Conservation (phyloP, 2,888 invertebrate species). For the Hololepta plana region DNA sequence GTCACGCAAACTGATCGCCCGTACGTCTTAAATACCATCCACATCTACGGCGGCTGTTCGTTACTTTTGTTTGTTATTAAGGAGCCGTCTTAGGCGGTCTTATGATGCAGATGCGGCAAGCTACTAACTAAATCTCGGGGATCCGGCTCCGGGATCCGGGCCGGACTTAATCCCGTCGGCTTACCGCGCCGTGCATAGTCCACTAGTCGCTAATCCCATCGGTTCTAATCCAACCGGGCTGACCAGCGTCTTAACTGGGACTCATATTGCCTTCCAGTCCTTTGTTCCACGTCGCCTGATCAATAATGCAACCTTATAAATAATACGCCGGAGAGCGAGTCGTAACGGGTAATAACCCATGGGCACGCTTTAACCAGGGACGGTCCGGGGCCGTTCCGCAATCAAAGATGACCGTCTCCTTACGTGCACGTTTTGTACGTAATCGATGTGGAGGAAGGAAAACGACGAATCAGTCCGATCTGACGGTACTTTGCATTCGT, state of each 20-base stretch:
- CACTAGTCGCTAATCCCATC: conserved; percentile 30
- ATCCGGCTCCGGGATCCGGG: conserved; percentile 25
- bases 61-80: conserved; percentile 25
- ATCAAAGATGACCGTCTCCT: no score
- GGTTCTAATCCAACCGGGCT: conserved; percentile 29
- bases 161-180: conserved; percentile 28
- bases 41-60: conserved; percentile 22
- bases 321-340: conserved; percentile 18
- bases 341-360: no score
- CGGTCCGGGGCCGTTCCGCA: no score
- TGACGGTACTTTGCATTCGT: no score
- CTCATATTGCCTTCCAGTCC: conserved; percentile 30
- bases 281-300: conserved; percentile 25
- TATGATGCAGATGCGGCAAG: conserved; percentile 26
- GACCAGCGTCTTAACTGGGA: conserved; percentile 31
- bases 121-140: conserved; percentile 25
- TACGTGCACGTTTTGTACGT: no score
- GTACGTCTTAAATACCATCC: conserved; percentile 17
- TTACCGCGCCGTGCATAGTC: conserved; percentile 29
- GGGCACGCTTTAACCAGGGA: no score
- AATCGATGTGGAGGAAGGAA: no score
- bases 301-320: conserved; percentile 32
- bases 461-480: no score
- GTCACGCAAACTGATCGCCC: conserved; percentile 13
- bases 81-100: conserved; percentile 16